Conservation (phyloP, 2,888 invertebrate genomes). For the Ectemnius lituratus region DNA sequence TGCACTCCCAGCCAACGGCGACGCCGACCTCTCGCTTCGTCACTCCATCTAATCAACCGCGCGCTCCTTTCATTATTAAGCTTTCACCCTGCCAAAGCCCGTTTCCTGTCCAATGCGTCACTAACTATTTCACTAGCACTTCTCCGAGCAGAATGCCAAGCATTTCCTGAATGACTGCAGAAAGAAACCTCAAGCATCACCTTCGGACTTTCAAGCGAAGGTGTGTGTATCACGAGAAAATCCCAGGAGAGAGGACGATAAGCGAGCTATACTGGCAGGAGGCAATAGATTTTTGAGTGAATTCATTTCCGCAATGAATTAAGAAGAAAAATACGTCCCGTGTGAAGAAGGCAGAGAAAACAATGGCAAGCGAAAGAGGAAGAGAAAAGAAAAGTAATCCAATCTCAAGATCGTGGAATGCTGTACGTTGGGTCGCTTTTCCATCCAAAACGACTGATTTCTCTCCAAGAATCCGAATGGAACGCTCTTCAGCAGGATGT, state of each 20-base stretch:
- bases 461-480: conserved; percentile 58
- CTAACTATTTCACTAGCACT: too few species aligned
- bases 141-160: too few species aligned
- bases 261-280: conserved; percentile 27
- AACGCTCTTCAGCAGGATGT: conserved; percentile 46
- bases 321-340: conserved; percentile 37
- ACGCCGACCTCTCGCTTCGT: neutral
- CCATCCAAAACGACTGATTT: conserved; percentile 53
- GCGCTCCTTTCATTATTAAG: too few species aligned
- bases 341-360: neutral
- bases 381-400: conserved; percentile 50
- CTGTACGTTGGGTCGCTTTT: conserved; percentile 55
- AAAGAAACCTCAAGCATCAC: neutral
- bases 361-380: too few species aligned
- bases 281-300: conserved; percentile 40
- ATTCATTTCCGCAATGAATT: conserved; percentile 41
- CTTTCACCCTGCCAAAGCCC: too few species aligned
- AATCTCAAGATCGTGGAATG: conserved; percentile 55
- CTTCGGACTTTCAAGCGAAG: neutral
- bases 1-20: neutral
- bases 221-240: too few species aligned
- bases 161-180: too few species aligned
- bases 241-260: conserved; percentile 2
- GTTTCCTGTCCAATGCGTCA: too few species aligned
- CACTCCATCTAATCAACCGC: neutral